Conservation (phyloP, 2,888 invertebrate genomes). For the Sarcophaga variegata region DNA sequence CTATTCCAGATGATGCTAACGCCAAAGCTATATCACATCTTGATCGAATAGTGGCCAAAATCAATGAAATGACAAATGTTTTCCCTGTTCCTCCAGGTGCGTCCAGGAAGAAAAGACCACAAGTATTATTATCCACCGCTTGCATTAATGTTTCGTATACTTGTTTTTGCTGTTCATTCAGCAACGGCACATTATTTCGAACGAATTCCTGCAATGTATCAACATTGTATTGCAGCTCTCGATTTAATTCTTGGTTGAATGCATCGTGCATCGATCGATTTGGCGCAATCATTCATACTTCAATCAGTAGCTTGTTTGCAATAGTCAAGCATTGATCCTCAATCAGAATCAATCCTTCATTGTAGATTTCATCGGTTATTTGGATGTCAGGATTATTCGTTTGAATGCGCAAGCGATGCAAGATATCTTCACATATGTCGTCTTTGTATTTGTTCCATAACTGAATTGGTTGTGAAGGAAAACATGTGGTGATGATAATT, state of each 20-base stretch:
- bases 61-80: too few relatives aligned
- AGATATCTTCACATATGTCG: too few relatives aligned
- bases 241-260: too few relatives aligned
- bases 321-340: not conserved
- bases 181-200: constrained; percentile 21
- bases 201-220: constrained; percentile 9
- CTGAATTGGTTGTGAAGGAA: too few relatives aligned
- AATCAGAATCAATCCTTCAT: not conserved
- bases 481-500: too few relatives aligned
- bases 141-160: constrained; percentile 29
- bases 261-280: not conserved
- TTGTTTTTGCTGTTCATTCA: constrained; percentile 27
- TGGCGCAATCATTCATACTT: not conserved
- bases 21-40: constrained; percentile 37
- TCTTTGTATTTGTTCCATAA: too few relatives aligned
- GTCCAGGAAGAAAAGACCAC: constrained; percentile 20
- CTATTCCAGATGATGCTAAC: constrained; percentile 45
- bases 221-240: too few relatives aligned
- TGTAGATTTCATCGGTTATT: too few relatives aligned
- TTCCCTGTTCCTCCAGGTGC: not conserved
- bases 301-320: constrained; percentile 1
- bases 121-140: constrained; percentile 13
- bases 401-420: too few relatives aligned
- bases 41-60: constrained; percentile 39
- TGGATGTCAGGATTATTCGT: too few relatives aligned